phyloP scores from a whole-genome alignment of 2,797 vertebrate genomes.

The Numenius phaeopus region DNA sequence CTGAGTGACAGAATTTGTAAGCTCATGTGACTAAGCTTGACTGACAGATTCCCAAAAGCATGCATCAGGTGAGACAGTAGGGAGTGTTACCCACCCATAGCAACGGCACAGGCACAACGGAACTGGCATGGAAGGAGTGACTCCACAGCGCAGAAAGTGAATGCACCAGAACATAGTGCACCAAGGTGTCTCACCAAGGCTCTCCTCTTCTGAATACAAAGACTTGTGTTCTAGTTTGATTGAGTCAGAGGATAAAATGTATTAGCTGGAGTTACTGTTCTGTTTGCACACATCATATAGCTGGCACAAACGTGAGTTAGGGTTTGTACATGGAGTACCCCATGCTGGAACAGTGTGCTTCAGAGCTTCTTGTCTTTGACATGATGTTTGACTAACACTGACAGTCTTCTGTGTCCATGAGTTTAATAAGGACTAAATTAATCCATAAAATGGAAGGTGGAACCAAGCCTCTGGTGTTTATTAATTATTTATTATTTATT shows the following conservation, averaged over 20 bases:
- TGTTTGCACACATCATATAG: not conserved
- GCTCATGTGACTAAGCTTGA: fast-evolving
- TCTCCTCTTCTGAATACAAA: not conserved
- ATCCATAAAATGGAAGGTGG: not conserved
- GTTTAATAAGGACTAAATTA: conserved; percentile 2
- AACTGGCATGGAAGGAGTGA: not conserved
- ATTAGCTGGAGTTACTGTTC: not conserved
- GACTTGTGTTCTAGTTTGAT: not conserved
- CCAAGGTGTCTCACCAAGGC: not conserved
- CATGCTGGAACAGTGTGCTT: not conserved
- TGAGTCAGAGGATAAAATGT: not conserved
- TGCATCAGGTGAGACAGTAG: not conserved
- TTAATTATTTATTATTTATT: too few relatives aligned
- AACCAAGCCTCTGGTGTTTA: not conserved
- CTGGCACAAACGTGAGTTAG: not conserved
- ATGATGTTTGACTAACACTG: not conserved
- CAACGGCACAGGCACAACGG: not conserved
- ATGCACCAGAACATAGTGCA: not conserved
- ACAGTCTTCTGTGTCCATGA: not conserved
- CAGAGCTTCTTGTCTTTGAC: not conserved
- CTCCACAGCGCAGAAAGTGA: not conserved
- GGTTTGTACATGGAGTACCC: not conserved
- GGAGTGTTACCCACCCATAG: not conserved
- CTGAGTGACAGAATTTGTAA: not conserved
- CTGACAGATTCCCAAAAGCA: not conserved